Evolutionary conservation across 2,888 invertebrate genomes (phyloP), one percentile per base, ranked within the genome.

Genomic region (Philonicus albiceps): DNA sequence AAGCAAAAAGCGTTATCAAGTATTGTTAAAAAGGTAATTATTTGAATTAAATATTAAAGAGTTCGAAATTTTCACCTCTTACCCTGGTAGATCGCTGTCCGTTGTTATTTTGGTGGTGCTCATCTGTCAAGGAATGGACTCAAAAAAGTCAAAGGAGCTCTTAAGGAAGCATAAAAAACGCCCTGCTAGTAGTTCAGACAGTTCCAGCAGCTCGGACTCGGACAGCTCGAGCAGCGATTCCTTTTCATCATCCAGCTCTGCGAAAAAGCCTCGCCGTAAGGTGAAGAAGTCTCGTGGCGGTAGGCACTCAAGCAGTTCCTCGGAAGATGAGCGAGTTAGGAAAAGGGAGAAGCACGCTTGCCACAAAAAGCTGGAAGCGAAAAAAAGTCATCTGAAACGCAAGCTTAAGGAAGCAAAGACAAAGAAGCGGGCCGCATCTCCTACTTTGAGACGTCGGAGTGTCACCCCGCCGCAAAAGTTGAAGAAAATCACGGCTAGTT

Each of bases 271-370:
- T 0, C 87, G 81, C 3, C 73, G 81, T 8, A 87, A 85, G 53
- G 27, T 19, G 22, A 86, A 86, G 34, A 86, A 85, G 37, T 19
- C 64, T 0, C 74, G 86, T 3, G 13, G 81, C 5, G 55, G 64
- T 92, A 87, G 91, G 93, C 88, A 94, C 90, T 94, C 94, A 0
- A 94, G 94, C 89, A 94, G 94, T 19, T 95, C 95, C 11, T 95
- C 96, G 3, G 96, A 95, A 88, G 94, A 91, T 30, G 91, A 92
- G 86, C 90, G 92, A 81, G 90, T 91, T 1, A 90, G 91, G 0
- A 92, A 92, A 87, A 90, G 92, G 0, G 91, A 91, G 13, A 92
- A 92, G 80, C 91, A 92, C 85, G 91, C 92, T 53, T 92, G 91
- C 34, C 89, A 89, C 64, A 92, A 92, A 37, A 92, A 92, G 76